phyloP scores from a whole-genome alignment of 1,140 invertebrate genomes.

The Drosophila baimaii region DNA sequence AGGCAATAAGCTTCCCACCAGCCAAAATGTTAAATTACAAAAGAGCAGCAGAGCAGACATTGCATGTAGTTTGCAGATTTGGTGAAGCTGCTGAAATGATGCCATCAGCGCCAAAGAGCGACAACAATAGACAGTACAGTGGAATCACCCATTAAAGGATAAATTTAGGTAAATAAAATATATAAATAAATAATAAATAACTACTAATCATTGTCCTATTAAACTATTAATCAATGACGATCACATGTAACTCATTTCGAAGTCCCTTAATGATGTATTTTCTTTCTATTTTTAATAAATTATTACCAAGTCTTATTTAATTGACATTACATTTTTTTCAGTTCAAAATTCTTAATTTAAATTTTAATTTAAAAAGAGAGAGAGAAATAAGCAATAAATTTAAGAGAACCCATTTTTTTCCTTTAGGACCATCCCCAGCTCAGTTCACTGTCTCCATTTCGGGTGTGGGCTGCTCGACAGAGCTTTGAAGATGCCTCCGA shows the following conservation, averaged over 20 bases:
- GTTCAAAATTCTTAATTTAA: not conserved
- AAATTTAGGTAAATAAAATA: not conserved
- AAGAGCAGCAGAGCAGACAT: conserved; percentile 45
- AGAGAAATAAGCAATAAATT: too few relatives aligned
- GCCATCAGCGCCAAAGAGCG: conserved; percentile 63
- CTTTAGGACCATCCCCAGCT: rapidly evolving
- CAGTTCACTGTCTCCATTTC: conserved; percentile 7
- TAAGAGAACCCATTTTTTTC: too few relatives aligned
- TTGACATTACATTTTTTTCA: not conserved
- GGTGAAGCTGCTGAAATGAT: conserved; percentile 74
- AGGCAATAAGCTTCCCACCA: conserved; percentile 61
- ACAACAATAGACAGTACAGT: conserved; percentile 51
- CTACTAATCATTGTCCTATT: not conserved
- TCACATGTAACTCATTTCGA: too few relatives aligned
- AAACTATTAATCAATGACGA: not conserved
- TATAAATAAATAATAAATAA: not conserved
- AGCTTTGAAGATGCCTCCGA: conserved; percentile 25
- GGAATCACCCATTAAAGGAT: not conserved
- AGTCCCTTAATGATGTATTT: too few relatives aligned
- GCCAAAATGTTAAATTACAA: conserved; percentile 61
- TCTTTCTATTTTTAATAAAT: too few relatives aligned
- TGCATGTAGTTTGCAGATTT: conserved; percentile 57
- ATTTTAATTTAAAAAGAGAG: too few relatives aligned
- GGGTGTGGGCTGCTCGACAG: conserved; percentile 29
- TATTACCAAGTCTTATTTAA: too few relatives aligned